Percentiles rank a stretch among this genome's conserved stretches.
Conservation (phyloP, 2,888 invertebrate genomes). For the Sclerodermus sp. region DNA sequence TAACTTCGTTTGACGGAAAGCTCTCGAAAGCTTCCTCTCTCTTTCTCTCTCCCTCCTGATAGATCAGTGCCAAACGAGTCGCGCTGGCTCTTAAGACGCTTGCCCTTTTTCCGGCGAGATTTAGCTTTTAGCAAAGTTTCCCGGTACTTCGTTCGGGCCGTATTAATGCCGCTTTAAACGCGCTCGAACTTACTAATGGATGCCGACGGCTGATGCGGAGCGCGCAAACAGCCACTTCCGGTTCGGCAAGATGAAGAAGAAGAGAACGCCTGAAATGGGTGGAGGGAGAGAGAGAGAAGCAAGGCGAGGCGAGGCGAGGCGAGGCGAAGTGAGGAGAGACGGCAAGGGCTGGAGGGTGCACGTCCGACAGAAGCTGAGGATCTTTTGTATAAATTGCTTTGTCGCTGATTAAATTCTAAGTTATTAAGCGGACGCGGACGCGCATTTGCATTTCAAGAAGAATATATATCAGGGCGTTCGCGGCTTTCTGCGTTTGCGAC, state of each 20-base stretch:
- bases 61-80: too few species aligned
- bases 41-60: too few species aligned
- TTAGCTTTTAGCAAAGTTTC: conserved; percentile 5
- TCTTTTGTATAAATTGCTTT: conserved; percentile 31
- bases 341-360: not conserved
- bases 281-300: too few species aligned
- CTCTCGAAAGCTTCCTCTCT: too few species aligned
- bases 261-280: too few species aligned
- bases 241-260: too few species aligned
- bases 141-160: not conserved
- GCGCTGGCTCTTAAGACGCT: not conserved
- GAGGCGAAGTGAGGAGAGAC: not conserved
- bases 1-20: too few species aligned
- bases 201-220: conserved; percentile 6
- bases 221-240: conserved; percentile 1
- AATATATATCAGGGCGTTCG: conserved; percentile 18
- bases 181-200: conserved; percentile 23
- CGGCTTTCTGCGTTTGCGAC: too few species aligned
- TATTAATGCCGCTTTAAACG: conserved; percentile 28
- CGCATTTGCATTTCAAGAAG: conserved; percentile 29
- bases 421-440: conserved; percentile 25
- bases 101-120: not conserved
- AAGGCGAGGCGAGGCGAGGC: not conserved
- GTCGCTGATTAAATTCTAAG: conserved; percentile 38
- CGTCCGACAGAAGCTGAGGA: conserved; percentile 5